Base-by-base conservation (phyloP, 2,888 invertebrate genomes). In the Chesias legatella region DNA sequence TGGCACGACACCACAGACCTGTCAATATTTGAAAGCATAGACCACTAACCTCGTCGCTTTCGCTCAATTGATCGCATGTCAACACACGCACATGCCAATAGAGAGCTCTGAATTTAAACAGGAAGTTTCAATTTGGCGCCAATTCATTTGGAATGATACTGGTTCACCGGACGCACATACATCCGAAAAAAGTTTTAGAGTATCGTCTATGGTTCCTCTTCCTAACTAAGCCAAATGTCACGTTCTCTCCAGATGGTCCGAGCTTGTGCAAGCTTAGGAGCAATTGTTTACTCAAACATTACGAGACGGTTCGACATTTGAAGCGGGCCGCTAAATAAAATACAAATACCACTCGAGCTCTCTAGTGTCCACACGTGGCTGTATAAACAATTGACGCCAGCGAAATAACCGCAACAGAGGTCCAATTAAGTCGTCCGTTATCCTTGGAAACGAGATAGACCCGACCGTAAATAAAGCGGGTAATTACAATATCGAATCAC, bases 271-370 rank as follows among this genome's bases (percentile, higher is more conserved):
- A 84, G 84, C 70, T 72, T 64, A 66, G 66, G 64, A 68, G 66
- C 71, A 76, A 74, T 77, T 85, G 84, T 86, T 81, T 84, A 74
- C 73, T 76, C 68, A 83, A 85, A 84, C 80, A 85, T 88, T 85
- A 86, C 88, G 79, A 83, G 85, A 80, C 78, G 83, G 83, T 77
- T 78, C 80, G 77, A 83, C 79, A 85, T 85, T 85, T 85, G 83
- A 85, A 80, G 81, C 78, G 67, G 75, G 69, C 81, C 85, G 88
- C 86, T 88, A 88, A 88, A 85, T 73, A 84, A 77, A 81, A 83
- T 73, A 76, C 84, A 88, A 88, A 86, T 69, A 88, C 59, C 73
- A 67, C 78, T 77, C 74, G 73, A 70, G 71, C 71, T 66, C 68
- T 69, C 72, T 63, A 72, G 70, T 73, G 76, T 76, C 76, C 74